Evolutionary conservation across 2,113 vertebrate species (phyloP).

Genomic region (Trochalopteron elliotii): DNA sequence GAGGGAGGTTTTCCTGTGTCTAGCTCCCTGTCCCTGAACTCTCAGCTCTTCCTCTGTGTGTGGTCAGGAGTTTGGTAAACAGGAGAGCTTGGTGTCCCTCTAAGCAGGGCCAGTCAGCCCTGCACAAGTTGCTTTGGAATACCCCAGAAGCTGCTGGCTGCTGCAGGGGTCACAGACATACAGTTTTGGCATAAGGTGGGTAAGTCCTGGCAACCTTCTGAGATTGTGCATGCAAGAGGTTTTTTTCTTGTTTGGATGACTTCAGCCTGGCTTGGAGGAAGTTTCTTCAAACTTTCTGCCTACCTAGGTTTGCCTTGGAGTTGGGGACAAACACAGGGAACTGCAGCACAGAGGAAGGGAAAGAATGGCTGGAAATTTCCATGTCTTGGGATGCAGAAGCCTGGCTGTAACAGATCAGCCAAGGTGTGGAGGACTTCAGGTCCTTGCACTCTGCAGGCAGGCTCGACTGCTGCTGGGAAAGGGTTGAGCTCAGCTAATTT

Average conservation of each 20-base stretch:
- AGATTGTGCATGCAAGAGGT: not conserved
- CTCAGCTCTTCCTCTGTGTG: not conserved
- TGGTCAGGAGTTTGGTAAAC: not conserved
- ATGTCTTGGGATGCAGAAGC: not conserved
- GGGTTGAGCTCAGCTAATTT: not conserved
- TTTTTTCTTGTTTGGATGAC: not conserved
- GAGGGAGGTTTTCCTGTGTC: not conserved
- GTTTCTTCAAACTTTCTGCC: slow-evolving; percentile 42
- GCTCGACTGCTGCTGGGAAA: not conserved
- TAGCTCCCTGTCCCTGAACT: not conserved
- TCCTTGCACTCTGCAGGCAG: not conserved
- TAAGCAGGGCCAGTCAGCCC: not conserved
- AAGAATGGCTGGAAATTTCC: slow-evolving; percentile 45
- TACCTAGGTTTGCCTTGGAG: not conserved
- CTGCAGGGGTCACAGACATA: not conserved
- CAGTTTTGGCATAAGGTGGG: not conserved
- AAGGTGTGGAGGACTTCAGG: not conserved
- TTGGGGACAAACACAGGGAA: not conserved
- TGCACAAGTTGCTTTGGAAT: not conserved
- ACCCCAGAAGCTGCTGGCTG: not conserved
- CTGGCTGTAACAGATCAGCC: not conserved
- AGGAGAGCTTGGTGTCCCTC: not conserved
- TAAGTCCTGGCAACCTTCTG: not conserved
- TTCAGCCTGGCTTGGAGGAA: slow-evolving; percentile 9
- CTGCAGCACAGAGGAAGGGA: not conserved